Evolutionary conservation across 1,140 invertebrate genomes (phyloP).

Genomic region (Eriocheir sinensis): DNA sequence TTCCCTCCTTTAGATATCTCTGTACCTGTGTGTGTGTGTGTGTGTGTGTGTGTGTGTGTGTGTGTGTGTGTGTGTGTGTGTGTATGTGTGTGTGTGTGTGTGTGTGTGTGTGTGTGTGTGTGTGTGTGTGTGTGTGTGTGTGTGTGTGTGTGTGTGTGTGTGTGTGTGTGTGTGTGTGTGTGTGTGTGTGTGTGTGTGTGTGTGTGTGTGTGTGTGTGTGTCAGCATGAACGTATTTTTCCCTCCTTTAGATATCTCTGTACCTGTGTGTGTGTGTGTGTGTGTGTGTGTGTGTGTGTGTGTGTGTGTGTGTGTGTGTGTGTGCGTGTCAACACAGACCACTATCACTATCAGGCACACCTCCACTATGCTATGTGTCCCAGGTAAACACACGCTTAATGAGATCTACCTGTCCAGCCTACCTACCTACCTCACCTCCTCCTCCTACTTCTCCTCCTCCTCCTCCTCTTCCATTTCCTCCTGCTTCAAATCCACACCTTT

Average conservation of each 20-base stretch:
- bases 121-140: conserved; percentile 4
- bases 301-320: conserved; percentile 4
- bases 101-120: background rate
- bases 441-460: background rate
- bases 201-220: conserved; percentile 2
- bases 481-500: too few relatives aligned
- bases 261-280: conserved; percentile 4
- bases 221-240: too few relatives aligned
- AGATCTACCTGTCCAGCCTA: too few relatives aligned
- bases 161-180: background rate
- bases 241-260: too few relatives aligned
- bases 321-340: background rate
- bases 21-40: too few relatives aligned
- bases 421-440: background rate
- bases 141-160: conserved; percentile 2
- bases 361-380: background rate
- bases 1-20: too few relatives aligned
- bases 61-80: too few relatives aligned
- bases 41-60: too few relatives aligned
- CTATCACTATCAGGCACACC: background rate
- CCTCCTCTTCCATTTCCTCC: background rate
- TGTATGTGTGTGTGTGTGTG: background rate
- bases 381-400: background rate
- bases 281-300: conserved; percentile 2
- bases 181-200: conserved; percentile 5